phyloP scores from a whole-genome alignment of 2,888 invertebrate genomes.

The Catocala sponsa region DNA sequence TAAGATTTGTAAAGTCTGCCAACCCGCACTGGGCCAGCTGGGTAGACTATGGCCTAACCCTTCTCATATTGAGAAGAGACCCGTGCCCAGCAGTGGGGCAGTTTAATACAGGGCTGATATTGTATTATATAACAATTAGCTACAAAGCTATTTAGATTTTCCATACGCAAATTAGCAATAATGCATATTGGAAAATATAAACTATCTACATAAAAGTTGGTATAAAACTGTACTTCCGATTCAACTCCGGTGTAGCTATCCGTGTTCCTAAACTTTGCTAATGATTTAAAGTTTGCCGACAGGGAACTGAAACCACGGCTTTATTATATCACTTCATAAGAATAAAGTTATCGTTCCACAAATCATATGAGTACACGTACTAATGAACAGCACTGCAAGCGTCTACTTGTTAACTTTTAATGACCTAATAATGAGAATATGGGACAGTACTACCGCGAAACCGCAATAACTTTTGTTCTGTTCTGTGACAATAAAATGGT shows the following conservation, averaged over 20 bases:
- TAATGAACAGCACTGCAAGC: slow-evolving; percentile 20
- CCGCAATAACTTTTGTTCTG: slow-evolving; percentile 21
- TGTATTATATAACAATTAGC: no score
- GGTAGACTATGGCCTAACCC: no score
- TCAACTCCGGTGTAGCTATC: slow-evolving; percentile 16
- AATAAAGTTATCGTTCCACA: slow-evolving; percentile 24
- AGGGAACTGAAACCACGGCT: slow-evolving; percentile 19
- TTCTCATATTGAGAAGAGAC: no score
- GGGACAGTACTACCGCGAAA: slow-evolving; percentile 6
- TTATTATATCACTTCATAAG: slow-evolving; percentile 29
- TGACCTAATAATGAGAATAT: slow-evolving; percentile 32
- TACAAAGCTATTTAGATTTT: no score
- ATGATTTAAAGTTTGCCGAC: slow-evolving; percentile 40
- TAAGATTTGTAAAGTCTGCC: no score
- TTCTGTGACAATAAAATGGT: slow-evolving; percentile 21
- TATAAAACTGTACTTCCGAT: slow-evolving; percentile 9
- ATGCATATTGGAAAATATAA: no score
- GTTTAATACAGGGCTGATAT: no score
- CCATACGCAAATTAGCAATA: no score
- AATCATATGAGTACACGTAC: slow-evolving; percentile 16
- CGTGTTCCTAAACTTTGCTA: slow-evolving; percentile 29
- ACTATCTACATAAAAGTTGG: background rate
- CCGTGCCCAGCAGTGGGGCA: no score
- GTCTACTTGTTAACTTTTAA: slow-evolving; percentile 35
- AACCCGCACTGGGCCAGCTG: no score